Conservation (phyloP, 2,888 invertebrate genomes). For the Epistrophella euchroma region DNA sequence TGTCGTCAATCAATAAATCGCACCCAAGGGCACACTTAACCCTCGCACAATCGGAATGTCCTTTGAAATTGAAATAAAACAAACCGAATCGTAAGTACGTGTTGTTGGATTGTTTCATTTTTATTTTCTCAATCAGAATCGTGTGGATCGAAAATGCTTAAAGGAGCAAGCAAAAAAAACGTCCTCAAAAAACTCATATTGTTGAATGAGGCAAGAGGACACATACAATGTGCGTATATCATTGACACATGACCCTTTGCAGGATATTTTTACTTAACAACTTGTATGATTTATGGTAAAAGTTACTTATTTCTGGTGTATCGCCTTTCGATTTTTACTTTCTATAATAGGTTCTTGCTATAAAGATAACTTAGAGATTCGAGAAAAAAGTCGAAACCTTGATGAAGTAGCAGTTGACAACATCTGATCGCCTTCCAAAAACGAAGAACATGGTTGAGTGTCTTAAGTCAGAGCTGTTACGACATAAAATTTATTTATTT, state of each 20-base stretch:
- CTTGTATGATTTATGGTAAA: slow-evolving; percentile 41
- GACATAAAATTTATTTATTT: no score
- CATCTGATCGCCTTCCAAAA: no score
- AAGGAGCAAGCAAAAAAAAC: slow-evolving; percentile 1
- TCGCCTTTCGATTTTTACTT: slow-evolving; percentile 12
- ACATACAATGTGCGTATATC: slow-evolving; percentile 18
- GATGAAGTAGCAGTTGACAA: no score
- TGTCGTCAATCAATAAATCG: slow-evolving; percentile 75
- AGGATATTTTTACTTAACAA: slow-evolving; percentile 36
- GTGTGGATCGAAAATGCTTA: slow-evolving; percentile 27
- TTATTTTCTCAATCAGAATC: slow-evolving; percentile 47
- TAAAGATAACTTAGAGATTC: neutral
- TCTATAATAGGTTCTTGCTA: neutral
- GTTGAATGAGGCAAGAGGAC: neutral
- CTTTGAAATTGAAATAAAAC: slow-evolving; percentile 41
- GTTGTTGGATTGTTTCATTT: neutral
- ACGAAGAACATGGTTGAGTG: no score
- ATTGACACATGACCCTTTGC: slow-evolving; percentile 1
- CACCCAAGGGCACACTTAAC: slow-evolving; percentile 50
- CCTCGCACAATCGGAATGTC: slow-evolving; percentile 15
- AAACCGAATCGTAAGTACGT: neutral
- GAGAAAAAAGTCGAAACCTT: neutral
- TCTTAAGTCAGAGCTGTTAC: no score
- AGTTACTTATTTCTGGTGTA: slow-evolving; percentile 27
- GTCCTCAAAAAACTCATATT: slow-evolving; percentile 36